These are phyloP conservation scores for Heterocephalus glaber DNA, from an alignment of 2,113 vertebrate genomes.

Conservation along the genomic window DNA sequence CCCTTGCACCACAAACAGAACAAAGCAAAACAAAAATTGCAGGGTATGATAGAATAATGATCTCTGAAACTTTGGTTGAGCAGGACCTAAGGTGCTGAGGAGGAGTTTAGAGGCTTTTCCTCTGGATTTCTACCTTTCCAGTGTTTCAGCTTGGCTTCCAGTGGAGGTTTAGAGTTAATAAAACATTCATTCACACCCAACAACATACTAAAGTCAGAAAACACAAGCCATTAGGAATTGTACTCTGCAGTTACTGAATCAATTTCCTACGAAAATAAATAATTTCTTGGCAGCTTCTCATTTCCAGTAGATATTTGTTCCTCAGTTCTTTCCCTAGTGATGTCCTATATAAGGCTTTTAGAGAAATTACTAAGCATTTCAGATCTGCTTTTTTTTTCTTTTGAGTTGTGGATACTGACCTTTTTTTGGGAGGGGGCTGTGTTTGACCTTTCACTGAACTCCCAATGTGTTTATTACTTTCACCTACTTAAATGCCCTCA, in stretches of 20 bases:
- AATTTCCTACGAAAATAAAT: slow-evolving; percentile 42
- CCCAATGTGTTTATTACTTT: slow-evolving; percentile 48
- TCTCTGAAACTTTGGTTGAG: background rate
- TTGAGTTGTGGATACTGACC: background rate
- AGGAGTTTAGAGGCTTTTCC: background rate
- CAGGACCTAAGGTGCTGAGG: background rate
- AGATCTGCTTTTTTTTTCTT: background rate
- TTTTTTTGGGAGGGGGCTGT: background rate
- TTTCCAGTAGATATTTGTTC: slow-evolving; percentile 33
- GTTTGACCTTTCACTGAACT: slow-evolving; percentile 38
- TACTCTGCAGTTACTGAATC: background rate
- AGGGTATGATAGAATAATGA: background rate
- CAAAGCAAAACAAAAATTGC: background rate
- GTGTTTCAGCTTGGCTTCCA: background rate
- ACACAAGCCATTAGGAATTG: background rate
- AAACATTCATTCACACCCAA: background rate
- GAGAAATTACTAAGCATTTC: background rate
- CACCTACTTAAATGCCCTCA: background rate
- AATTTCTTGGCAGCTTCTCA: background rate
- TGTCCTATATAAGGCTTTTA: background rate
- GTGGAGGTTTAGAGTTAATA: background rate
- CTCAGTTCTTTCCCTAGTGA: background rate
- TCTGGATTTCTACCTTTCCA: background rate
- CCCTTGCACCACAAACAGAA: background rate
- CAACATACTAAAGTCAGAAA: background rate